These are phyloP conservation scores for Carassius carassius DNA, from an alignment of 2,113 vertebrate genomes.

Conservation along the genomic window DNA sequence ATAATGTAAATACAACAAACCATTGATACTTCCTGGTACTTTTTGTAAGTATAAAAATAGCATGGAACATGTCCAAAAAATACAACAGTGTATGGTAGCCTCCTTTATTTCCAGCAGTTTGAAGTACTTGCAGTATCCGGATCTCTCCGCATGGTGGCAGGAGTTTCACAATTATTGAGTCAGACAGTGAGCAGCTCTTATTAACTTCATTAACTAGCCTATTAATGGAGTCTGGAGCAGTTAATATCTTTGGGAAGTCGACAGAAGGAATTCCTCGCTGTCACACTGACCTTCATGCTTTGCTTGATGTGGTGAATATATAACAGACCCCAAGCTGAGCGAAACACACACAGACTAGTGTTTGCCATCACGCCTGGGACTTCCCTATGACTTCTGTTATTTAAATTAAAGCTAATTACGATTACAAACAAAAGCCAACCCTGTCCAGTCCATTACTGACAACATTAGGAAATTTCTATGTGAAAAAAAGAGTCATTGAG, in stretches of 20 bases:
- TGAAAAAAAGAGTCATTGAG: not conserved
- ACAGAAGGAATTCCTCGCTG: not conserved
- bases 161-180: not conserved
- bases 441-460: not conserved
- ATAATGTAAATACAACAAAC: not conserved
- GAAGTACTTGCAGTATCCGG: not conserved
- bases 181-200: not conserved
- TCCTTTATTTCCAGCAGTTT: not conserved
- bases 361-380: not conserved
- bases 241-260: not conserved
- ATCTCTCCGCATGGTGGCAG: not conserved
- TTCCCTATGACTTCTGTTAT: not conserved
- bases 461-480: not conserved
- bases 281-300: not conserved
- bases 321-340: slow-evolving; percentile 8
- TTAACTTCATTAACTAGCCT: not conserved
- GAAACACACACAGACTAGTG: not conserved
- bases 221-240: not conserved
- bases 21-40: not conserved
- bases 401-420: not conserved
- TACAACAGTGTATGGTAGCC: not conserved
- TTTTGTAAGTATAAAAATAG: not conserved
- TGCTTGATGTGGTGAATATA: not conserved
- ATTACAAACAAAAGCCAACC: not conserved
- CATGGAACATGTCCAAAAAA: not conserved